These are phyloP conservation scores for Lissocephala sabroskyi DNA, from an alignment of 2,888 invertebrate genomes.

Conservation along the genomic window DNA sequence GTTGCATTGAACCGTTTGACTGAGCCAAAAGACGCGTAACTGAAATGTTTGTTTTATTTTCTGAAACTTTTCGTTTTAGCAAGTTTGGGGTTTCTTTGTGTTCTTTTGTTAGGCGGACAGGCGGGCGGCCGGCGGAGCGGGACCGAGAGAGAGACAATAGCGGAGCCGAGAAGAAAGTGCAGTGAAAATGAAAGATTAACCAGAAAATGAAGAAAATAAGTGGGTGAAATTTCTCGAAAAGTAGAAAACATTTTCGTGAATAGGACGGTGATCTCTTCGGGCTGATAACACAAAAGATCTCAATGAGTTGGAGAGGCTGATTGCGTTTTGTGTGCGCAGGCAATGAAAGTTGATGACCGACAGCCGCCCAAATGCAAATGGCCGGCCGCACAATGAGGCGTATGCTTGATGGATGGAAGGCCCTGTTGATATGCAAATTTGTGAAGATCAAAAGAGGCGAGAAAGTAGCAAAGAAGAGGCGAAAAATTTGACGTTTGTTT, in stretches of 20 bases:
- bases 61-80: conserved; percentile 49
- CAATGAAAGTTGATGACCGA: too few species aligned
- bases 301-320: conserved; percentile 33
- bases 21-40: conserved; percentile 48
- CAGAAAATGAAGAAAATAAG: conserved; percentile 29
- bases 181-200: conserved; percentile 47
- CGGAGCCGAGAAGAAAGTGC: conserved; percentile 40
- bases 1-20: conserved; percentile 32
- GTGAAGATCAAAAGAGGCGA: conserved; percentile 5
- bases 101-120: conserved; percentile 20
- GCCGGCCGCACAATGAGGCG: conserved; percentile 35
- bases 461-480: conserved; percentile 16
- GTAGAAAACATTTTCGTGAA: conserved; percentile 35
- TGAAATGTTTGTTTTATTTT: conserved; percentile 54
- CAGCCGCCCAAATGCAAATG: conserved; percentile 47
- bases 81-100: conserved; percentile 49
- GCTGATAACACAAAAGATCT: conserved; percentile 33
- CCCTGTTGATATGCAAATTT: conserved; percentile 3
- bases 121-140: conserved; percentile 3
- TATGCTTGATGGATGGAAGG: conserved; percentile 39
- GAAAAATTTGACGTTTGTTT: conserved; percentile 13
- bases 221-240: conserved; percentile 45
- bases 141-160: conserved; percentile 12
- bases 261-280: conserved; percentile 34
- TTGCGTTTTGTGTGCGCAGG: background rate